Base-by-base conservation (phyloP, 1,140 invertebrate species). In the Drosophila nikananu region DNA sequence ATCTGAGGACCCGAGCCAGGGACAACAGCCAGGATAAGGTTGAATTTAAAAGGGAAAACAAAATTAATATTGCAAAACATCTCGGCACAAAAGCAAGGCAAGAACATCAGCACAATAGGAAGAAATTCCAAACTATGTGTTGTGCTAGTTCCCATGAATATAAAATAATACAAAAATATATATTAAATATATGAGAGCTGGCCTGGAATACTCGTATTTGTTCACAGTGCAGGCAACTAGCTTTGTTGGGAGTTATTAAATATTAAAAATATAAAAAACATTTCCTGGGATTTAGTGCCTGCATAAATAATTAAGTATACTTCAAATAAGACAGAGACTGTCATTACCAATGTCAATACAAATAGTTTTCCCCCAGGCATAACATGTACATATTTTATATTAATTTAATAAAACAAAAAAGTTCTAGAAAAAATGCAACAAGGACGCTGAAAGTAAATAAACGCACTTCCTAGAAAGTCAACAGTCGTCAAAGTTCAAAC, bases 1-100 rank as follows among this genome's bases (percentile, higher is more conserved):
- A 61, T 92, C 91, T 92, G 72, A 10, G 63, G 39, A 66, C 63
- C 52, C 27, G 35, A 13, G 8, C 65, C 70, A 59, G 9, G n/a
- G 65, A 37, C 65, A 54, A 25, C 37, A 42, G 8, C 59, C 48
- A 62, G 67, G 32, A 37, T 63, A 63, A 35, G 17, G 23, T 57
- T 17, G 15, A 57, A 57, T 25, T 25, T 57, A 12, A 44, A 66
- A 66, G 3, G 21, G 9, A 17, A 63, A 15, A 12, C 3, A 15
- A 15, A 66, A 25, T 25, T 25, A 27, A 42, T 61, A 44, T 35
- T 35, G 42, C 39, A 66, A 66, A 41, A 25, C 52, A 39, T 39
- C 54, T 57, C 21, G 21, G 21, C 13, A 39, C 52, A 17, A 55
- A 7, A 19, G n/a, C 30, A 32, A 3, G 6, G 2, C 46, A 9